Evolutionary conservation across 2,113 vertebrate species (phyloP).

Genomic region (Hepsetus odoe): DNA sequence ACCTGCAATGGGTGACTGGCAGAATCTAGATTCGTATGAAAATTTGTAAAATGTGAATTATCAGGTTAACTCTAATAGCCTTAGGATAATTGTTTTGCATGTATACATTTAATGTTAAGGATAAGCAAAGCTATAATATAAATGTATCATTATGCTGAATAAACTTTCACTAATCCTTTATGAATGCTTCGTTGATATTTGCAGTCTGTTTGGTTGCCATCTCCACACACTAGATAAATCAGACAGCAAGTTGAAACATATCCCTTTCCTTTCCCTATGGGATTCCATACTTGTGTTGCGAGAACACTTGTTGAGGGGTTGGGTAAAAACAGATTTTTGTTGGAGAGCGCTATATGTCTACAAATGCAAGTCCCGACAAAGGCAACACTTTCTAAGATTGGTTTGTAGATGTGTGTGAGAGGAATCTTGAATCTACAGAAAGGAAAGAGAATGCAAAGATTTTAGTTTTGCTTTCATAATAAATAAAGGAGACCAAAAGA

Average conservation of each 20-base stretch:
- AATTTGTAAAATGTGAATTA: not conserved
- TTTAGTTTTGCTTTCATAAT: not conserved
- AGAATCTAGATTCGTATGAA: not conserved
- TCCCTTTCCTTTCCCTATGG: not conserved
- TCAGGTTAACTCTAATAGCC: not conserved
- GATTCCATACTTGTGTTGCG: not conserved
- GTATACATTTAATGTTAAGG: not conserved
- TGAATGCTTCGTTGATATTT: conserved; percentile 1
- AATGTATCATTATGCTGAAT: not conserved
- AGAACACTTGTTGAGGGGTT: not conserved
- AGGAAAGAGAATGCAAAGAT: too few relatives aligned
- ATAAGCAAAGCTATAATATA: not conserved
- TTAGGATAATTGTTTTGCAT: too few relatives aligned
- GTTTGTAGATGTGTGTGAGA: conserved; percentile 11
- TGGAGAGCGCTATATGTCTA: conserved; percentile 6
- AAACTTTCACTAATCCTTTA: conserved; percentile 4
- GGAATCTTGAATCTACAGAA: not conserved
- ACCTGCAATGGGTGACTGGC: not conserved
- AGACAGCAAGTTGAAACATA: not conserved
- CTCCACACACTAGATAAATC: not conserved
- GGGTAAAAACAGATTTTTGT: conserved; percentile 11
- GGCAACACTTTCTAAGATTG: conserved; percentile 1
- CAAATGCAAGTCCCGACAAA: conserved; percentile 28
- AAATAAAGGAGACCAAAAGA: not conserved
- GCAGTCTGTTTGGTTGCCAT: not conserved